Conservation (phyloP, 2,797 vertebrate species). For the Alca torda region DNA sequence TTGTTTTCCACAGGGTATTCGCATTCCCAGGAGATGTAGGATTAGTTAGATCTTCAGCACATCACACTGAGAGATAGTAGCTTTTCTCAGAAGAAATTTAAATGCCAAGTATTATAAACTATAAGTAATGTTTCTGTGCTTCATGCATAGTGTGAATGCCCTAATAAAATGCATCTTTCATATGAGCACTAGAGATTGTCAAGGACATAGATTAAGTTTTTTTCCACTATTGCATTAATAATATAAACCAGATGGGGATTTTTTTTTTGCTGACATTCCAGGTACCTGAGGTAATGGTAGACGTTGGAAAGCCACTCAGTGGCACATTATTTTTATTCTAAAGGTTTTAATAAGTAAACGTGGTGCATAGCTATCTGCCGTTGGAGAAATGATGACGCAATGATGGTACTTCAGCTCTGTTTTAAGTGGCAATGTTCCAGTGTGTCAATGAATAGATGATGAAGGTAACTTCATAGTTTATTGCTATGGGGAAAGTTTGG, state of each 20-base stretch:
- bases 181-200: slow-evolving; percentile 80
- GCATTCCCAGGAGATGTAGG: not conserved
- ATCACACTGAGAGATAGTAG: not conserved
- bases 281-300: slow-evolving; percentile 88
- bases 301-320: slow-evolving; percentile 70
- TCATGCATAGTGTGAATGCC: slow-evolving; percentile 68
- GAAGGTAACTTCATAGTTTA: slow-evolving; percentile 44
- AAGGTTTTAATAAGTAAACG: slow-evolving; percentile 34
- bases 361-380: slow-evolving; percentile 21
- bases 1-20: not conserved
- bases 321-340: slow-evolving; percentile 72
- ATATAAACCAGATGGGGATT: slow-evolving; percentile 89
- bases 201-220: slow-evolving; percentile 80
- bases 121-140: slow-evolving; percentile 48
- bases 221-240: slow-evolving; percentile 85
- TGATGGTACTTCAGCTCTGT: slow-evolving; percentile 33
- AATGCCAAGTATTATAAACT: not conserved
- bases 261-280: slow-evolving; percentile 81
- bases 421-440: slow-evolving; percentile 61
- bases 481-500: slow-evolving; percentile 29
- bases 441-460: slow-evolving; percentile 50
- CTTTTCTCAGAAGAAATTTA: slow-evolving; percentile 1
- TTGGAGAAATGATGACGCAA: slow-evolving; percentile 41
- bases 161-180: slow-evolving; percentile 82
- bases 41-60: not conserved